A percentile compares a stretch with the other conserved stretches of the same genome.
Evolutionary conservation across 2,888 invertebrate species (phyloP).

Genomic region (Sycophila texana): DNA sequence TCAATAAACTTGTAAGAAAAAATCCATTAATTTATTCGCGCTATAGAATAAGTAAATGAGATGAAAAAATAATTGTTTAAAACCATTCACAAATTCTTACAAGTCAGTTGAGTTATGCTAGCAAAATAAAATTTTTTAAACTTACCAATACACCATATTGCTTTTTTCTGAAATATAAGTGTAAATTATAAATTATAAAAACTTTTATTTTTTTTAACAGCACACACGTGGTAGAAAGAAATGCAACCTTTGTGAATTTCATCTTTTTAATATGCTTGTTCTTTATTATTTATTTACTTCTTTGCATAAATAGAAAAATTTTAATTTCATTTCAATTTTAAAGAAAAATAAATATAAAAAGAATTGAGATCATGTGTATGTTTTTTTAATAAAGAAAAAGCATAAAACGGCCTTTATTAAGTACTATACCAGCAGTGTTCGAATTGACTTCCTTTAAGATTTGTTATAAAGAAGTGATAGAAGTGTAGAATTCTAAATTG

Average conservation of each 20-base stretch:
- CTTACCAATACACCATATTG: conserved; percentile 68
- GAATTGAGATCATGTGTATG: neutral
- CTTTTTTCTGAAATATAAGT: conserved; percentile 72
- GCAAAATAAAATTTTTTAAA: conserved; percentile 59
- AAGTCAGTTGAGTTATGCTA: conserved; percentile 57
- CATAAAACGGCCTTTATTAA: neutral
- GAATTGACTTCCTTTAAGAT: conserved; percentile 62
- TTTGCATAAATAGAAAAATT: neutral
- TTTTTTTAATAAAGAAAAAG: conserved; percentile 27
- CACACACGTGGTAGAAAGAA: conserved; percentile 59
- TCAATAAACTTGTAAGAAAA: too few species aligned
- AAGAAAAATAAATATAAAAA: conserved; percentile 1
- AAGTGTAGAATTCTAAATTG: conserved; percentile 19
- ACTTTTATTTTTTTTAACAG: conserved; percentile 62
- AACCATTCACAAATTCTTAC: conserved; percentile 60
- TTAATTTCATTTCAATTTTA: conserved; percentile 1
- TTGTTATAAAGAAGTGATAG: conserved; percentile 34
- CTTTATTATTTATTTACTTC: conserved; percentile 7
- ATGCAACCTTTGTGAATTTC: conserved; percentile 58
- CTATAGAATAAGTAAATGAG: neutral
- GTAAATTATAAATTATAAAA: conserved; percentile 66
- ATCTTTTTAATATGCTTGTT: conserved; percentile 14
- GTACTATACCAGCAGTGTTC: conserved; percentile 63
- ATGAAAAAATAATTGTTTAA: conserved; percentile 19
- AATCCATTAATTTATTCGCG: too few species aligned